Conservation (phyloP, 2,113 vertebrate species). For the human region GRCh38 chr1:115986501-115987000, state of each 20-base stretch:
- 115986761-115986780: not conserved
- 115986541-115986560: not conserved
- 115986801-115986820: not conserved
- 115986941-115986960: not conserved
- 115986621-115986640: not conserved
- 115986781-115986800: not conserved
- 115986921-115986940: not conserved
- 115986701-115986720: not conserved
- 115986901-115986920: not conserved
- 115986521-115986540: not conserved
- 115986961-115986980: not conserved
- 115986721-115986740: fast-evolving
- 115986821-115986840: not conserved
- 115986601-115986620: not conserved
- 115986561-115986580: not conserved
- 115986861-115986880: not conserved
- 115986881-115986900: not conserved
- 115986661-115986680: not conserved
- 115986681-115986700: not conserved
- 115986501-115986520: not conserved
- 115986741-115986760: fast-evolving
- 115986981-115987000: not conserved
- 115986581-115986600: not conserved
- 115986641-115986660: not conserved
- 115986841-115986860: not conserved